Base-by-base conservation (phyloP, 2,888 invertebrate species). In the Lordiphosa fenestrarum region DNA sequence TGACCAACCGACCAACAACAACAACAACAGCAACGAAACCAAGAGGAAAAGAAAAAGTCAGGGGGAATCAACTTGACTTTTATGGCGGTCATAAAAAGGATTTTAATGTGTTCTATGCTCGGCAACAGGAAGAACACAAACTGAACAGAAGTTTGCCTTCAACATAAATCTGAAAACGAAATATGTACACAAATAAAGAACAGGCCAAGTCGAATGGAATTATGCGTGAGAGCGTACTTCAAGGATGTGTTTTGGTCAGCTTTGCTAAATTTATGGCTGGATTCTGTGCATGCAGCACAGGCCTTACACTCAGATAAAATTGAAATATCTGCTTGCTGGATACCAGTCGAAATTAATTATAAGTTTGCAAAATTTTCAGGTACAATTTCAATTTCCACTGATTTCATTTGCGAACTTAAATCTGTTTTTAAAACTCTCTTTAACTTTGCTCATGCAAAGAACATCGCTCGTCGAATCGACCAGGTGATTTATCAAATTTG, bases 91-190 rank as follows among this genome's bases (percentile, higher is more conserved):
- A 73, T 77, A 80, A 81, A 80, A 74, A 57, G 69, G 80, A 73
- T 74, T 82, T 81, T 82, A 82, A 77, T 81, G 80, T 67, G 69
- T 73, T 74, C 72, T 70, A 75, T 76, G 65, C 44, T 63, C 75
- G 65, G 56, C 65, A 70, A 66, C 56, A 57, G 49, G 61, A 65
- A 30, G 38, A 49, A 33, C 58, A 56, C 48, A 44, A 47, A 52
- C 25, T 51, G 48, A 47, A 51, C 49, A 47, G 36, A 30, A 44
- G 52, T 50, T 59, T 62, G 55, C 53, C 58, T 61, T 61, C 63
- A 59, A 58, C 73, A 73, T 76, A 76, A 76, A 69, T 78, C 73
- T 71, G 54, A 56, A 70, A 52, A 52, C 48, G 13, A 9, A 42
- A 42, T 30, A 30, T 30, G 30, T 30, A 30, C 10, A 10, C 41